Evolutionary conservation across 2,888 invertebrate genomes (phyloP).

Genomic region (Ochropleura leucogaster): DNA sequence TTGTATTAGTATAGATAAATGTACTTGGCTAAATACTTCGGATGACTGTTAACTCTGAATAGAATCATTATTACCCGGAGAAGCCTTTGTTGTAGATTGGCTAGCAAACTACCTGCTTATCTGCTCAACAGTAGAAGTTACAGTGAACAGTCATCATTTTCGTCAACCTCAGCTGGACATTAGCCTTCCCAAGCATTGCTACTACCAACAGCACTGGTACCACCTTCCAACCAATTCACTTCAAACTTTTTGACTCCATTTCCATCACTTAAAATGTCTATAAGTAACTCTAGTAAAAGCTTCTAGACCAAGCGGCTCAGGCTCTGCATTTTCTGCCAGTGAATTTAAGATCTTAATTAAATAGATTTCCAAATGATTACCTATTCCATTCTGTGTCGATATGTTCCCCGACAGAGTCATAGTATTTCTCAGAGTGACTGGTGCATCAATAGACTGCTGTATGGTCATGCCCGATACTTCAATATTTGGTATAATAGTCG

Average conservation of each 20-base stretch:
- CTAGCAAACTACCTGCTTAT: not conserved
- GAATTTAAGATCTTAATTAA: not conserved
- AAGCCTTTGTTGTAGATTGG: too few species aligned
- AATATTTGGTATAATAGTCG: constrained; percentile 92
- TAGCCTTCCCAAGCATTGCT: not conserved
- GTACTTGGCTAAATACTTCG: not conserved
- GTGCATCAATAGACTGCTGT: constrained; percentile 98
- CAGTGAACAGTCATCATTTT: not conserved
- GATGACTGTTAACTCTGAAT: not conserved
- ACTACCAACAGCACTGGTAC: not conserved
- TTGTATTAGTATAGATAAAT: not conserved
- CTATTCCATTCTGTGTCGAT: constrained; percentile 96
- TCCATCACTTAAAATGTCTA: not conserved
- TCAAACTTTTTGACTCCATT: not conserved
- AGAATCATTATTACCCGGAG: not conserved
- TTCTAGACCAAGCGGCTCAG: not conserved
- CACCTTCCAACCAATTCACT: not conserved
- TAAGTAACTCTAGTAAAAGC: not conserved
- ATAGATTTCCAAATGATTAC: constrained; percentile 75
- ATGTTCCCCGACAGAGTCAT: constrained; percentile 95
- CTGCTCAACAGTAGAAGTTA: not conserved
- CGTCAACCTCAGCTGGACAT: not conserved
- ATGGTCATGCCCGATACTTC: constrained; percentile 98
- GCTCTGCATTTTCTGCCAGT: not conserved
- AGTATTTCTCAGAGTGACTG: constrained; percentile 96